A percentile compares a stretch with the other conserved stretches of the same genome.
Conservation (phyloP, 2,888 invertebrate genomes). For the Hyposoter didymator region DNA sequence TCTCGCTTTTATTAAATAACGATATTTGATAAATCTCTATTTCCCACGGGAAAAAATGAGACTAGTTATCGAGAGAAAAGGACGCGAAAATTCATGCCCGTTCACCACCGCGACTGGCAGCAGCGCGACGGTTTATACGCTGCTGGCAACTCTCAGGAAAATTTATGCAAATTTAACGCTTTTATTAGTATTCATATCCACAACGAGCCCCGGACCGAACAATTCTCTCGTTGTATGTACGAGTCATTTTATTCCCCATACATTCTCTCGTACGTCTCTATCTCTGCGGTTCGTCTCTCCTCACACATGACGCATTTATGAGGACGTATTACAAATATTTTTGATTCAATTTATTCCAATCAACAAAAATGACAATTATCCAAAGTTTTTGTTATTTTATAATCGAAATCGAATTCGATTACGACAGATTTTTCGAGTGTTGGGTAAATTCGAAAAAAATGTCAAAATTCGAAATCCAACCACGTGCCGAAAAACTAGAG, state of each 20-base stretch:
- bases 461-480: neutral
- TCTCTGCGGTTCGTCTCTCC: too few relatives aligned
- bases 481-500: neutral
- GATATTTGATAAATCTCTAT: slow-evolving; percentile 55
- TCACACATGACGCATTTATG: neutral
- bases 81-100: slow-evolving; percentile 49
- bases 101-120: slow-evolving; percentile 26
- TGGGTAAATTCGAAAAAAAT: neutral
- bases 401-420: neutral
- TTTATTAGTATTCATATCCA: slow-evolving; percentile 71
- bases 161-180: slow-evolving; percentile 69
- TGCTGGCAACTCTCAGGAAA: slow-evolving; percentile 34
- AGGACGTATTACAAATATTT: neutral
- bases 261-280: slow-evolving; percentile 17
- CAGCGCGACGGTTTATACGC: slow-evolving; percentile 44
- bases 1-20: slow-evolving; percentile 15
- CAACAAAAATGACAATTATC: neutral
- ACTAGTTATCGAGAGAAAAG: slow-evolving; percentile 21
- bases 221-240: slow-evolving; percentile 34
- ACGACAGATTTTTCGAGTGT: neutral
- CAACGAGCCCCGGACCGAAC: slow-evolving; percentile 33
- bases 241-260: slow-evolving; percentile 18
- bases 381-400: too few relatives aligned
- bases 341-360: neutral
- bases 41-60: slow-evolving; percentile 24